Base-by-base conservation (phyloP, 1,140 invertebrate species). In the Oedothorax gibbosus region DNA sequence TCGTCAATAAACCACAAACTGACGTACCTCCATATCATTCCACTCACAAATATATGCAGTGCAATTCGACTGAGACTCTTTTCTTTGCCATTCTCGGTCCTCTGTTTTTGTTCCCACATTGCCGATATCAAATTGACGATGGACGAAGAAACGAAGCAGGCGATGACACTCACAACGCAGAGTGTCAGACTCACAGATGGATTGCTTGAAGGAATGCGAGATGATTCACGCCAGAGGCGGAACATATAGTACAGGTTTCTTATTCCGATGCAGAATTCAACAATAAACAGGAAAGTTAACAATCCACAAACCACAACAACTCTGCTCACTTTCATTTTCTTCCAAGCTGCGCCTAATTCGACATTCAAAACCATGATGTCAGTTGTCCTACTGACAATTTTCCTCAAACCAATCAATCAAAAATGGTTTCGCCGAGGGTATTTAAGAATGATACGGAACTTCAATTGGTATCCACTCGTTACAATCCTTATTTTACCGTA, bases 21-120 rank as follows among this genome's bases (percentile, higher is more conserved):
- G 82, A 96, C 95, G 89, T 97, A 97, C 87, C 96, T 90, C 95
- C 96, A 97, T 12, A 97, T 90, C 66, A 97, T 94, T 9, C 96
- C 96, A 72, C 83, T 75, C 12, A 68, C 65, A n/a, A 78, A 15
- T 53, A 85, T 66, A 53, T 85, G 83, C 6, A 77, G 35, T 10
- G 75, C 66, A 71, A 77, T 77, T 1, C 73, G 75, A 69, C 62
- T 49, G 15, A 12, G 64, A 11, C 35, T 85, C n/a, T 71, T 69
- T n/a, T 54, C 50, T 18, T 75, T 54, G 0, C 66, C 81, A 12
- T 75, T 35, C 14, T 77, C 83, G 50, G 68, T 54, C 0, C 77
- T 8, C 35, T 85, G 64, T 35, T 78, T 85, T 9, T 77, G 75
- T 18, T 85, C 83, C 83, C 83, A 85, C 8, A 78, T 15, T 8